Evolutionary conservation across 2,113 vertebrate species (phyloP), one percentile per base, ranked within the genome.

Genomic region (Bufo bufo): DNA sequence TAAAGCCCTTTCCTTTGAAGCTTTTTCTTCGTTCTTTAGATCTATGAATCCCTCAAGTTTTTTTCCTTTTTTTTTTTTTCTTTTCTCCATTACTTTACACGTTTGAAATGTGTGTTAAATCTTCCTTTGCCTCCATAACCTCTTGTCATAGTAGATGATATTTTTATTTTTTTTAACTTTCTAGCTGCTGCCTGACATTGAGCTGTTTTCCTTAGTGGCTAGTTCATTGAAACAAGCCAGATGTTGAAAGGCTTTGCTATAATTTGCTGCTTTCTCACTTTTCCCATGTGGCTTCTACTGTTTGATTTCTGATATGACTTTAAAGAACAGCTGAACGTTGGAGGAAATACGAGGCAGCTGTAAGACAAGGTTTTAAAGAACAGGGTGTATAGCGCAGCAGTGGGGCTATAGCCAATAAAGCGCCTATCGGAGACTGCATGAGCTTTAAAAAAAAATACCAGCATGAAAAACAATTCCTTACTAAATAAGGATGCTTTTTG

Each of bases 151-250:
- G 4, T 4, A 6, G 16, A 10, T 61, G 33, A 63, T 47, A 19
- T 81, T 81, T 4, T 59, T 61, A 47, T 33, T 33, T 33, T 33
- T 33, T 33, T 33, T 33, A 47, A 16, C 81, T 83, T 83, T 69
- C 81, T 83, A 20, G 45, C 45, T 52, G 81, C 81, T 69, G 61
- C 45, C n/a, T 83, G 81, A 52, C 61, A 83, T 83, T 83, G 81
- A 83, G 58, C 19, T 50, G 61, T 83, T 19, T 66, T 14, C n/a
- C 45, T 61, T 58, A 61, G 5, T 81, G 13, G 9, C 19, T 81
- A 14, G 54, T 80, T 43, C 49, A 45, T 45, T 23, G 1, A 17
- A 23, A 69, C 23, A 52, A 65, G 23, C 14, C 50, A 59, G 23
- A 58, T 16, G 54, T 58, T 58, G 20, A 80, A 80, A 80, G 77